Percentiles rank a stretch among this genome's conserved stretches.
phyloP scores from a whole-genome alignment of 2,888 invertebrate genomes.

The Eristalinus sepulchralis region DNA sequence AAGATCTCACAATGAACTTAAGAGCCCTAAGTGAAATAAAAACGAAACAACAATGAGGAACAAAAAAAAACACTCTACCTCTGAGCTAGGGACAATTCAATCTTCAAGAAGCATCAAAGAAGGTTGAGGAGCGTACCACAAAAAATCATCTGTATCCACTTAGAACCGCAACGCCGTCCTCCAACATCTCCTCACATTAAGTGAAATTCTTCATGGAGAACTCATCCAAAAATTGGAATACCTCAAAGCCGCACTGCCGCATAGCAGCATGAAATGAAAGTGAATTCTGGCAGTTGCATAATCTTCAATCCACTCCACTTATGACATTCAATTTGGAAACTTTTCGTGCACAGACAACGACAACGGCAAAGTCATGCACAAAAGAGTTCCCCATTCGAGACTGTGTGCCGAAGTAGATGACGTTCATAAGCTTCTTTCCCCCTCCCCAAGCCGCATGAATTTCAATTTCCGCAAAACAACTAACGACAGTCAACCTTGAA shows the following conservation, averaged over 20 bases:
- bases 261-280: background rate
- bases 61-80: too few species aligned
- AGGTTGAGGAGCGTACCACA: background rate
- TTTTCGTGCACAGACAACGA: background rate
- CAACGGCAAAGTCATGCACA: background rate
- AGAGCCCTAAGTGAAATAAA: background rate
- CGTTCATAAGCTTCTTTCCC: background rate
- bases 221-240: background rate
- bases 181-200: background rate
- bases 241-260: background rate
- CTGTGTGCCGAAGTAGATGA: background rate
- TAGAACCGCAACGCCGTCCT: background rate
- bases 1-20: background rate
- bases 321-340: background rate
- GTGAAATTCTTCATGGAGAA: background rate
- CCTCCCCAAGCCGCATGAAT: background rate
- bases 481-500: constrained; percentile 25
- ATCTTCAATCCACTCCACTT: background rate
- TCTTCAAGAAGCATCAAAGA: background rate
- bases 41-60: too few species aligned
- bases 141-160: background rate
- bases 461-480: constrained; percentile 58
- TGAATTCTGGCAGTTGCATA: background rate
- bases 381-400: background rate
- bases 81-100: background rate